Conservation (phyloP, 1,140 invertebrate genomes). For the Drosophila rufa region DNA sequence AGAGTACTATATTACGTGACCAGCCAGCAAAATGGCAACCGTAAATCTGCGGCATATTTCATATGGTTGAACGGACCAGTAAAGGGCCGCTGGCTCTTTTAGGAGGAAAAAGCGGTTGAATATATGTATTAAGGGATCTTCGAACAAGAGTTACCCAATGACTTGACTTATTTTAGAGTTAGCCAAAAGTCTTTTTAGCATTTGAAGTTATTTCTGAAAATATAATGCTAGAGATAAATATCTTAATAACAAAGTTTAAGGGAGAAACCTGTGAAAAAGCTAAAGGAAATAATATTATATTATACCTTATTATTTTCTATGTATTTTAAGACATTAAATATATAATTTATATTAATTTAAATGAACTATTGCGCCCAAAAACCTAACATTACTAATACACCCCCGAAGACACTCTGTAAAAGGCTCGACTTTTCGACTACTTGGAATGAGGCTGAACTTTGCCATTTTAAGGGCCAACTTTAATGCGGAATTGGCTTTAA, state of each 20-base stretch:
- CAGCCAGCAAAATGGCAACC: constrained; percentile 73
- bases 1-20: constrained; percentile 76
- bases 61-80: constrained; percentile 54
- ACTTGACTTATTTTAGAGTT: not conserved
- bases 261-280: too few relatives aligned
- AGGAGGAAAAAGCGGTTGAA: constrained; percentile 5
- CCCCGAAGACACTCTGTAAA: not conserved
- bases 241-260: too few relatives aligned
- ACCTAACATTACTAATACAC: constrained; percentile 2
- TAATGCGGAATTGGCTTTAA: constrained; percentile 19
- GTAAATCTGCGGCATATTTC: constrained; percentile 81
- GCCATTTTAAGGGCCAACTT: constrained; percentile 5
- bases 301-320: too few relatives aligned
- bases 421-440: not conserved
- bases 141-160: not conserved
- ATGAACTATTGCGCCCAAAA: not conserved
- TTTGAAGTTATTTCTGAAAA: too few relatives aligned
- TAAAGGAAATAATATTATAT: too few relatives aligned
- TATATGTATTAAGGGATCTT: constrained; percentile 1
- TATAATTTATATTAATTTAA: not conserved
- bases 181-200: not conserved
- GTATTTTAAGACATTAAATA: not conserved
- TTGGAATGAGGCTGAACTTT: constrained; percentile 5
- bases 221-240: too few relatives aligned
- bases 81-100: constrained; percentile 1